Percentiles rank a stretch among this genome's conserved stretches.
Evolutionary conservation across 2,113 vertebrate genomes (phyloP).

Genomic region (Phylloscopus trochiloides): DNA sequence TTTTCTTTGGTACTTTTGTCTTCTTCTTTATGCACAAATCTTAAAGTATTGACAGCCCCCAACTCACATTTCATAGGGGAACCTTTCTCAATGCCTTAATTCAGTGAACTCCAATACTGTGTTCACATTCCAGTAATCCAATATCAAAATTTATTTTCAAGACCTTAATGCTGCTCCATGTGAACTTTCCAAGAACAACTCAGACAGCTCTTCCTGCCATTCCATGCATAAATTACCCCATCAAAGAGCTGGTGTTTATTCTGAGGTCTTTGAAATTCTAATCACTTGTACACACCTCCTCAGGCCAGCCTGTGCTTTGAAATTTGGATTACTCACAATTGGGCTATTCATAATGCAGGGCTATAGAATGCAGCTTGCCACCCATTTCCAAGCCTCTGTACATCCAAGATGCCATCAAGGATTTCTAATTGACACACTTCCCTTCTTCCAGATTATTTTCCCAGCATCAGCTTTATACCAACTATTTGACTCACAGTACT

Average conservation of each 20-base stretch:
- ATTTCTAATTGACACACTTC: neutral
- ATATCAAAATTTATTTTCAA: constrained; percentile 58
- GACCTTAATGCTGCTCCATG: constrained; percentile 33
- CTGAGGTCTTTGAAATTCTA: constrained; percentile 80
- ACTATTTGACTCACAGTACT: neutral
- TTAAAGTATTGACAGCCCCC: neutral
- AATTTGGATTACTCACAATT: constrained; percentile 78
- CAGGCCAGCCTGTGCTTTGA: constrained; percentile 71
- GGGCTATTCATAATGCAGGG: constrained; percentile 71
- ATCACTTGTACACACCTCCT: constrained; percentile 79
- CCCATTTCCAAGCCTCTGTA: constrained; percentile 33
- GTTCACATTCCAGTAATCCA: neutral
- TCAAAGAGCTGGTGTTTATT: constrained; percentile 81
- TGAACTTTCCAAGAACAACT: constrained; percentile 75
- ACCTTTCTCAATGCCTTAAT: neutral
- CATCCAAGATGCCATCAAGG: neutral
- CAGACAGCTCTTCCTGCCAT: constrained; percentile 74
- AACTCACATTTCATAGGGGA: neutral
- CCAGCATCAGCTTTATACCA: neutral
- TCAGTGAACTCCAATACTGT: neutral
- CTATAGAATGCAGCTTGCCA: constrained; percentile 51
- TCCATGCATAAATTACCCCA: constrained; percentile 78
- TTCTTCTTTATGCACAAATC: neutral
- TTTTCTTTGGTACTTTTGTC: neutral
- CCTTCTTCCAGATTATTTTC: neutral